Evolutionary conservation across 23 tunicate genomes (phyloP), one percentile per base, ranked within the genome.

Genomic region (Diplosoma virens): DNA sequence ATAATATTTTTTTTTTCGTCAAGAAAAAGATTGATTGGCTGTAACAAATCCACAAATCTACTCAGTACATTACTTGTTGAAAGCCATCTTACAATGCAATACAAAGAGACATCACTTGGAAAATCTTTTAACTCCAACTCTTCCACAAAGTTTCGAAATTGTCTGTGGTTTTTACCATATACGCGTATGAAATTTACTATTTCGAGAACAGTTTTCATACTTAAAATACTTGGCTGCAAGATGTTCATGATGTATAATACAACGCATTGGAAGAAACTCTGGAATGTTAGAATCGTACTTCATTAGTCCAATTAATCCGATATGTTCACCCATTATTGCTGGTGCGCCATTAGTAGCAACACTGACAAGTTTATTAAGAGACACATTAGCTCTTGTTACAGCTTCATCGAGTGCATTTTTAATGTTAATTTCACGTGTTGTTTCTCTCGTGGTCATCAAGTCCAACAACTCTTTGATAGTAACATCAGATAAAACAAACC

Each of bases 231-330:
- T 70, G 25, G 76, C 55, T 70, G 27, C 76, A 3, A 70, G 76
- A 70, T 35, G 76, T 70, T 70, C 76, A 18, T 60, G 61, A 37
- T 17, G 76, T 25, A 70, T 70, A 37, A 70, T 70, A 60, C 76
- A 70, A 70, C 37, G 76, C 37, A 70, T 6, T 6, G 58, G 76
- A 37, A 70, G 26, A 28, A 41, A 70, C 76, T 70, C 76, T 70
- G 63, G 61, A 41, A 35, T 35, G 76, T 70, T 41, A 36, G 76
- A 60, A 37, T 70, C 76, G 27, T 6, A 36, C 6, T 70, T 70
- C 61, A 70, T 70, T 9, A 70, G 63, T 70, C 76, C 76, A 70
- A 70, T 70, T 70, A 70, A 70, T 70, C 76, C 76, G 28, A 6
- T 23, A 37, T 37, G 55, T 41, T 70, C 37, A 41, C 76, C 76